Evolutionary conservation across 2,113 vertebrate genomes (phyloP).

Genomic region (Trogon surrucura): DNA sequence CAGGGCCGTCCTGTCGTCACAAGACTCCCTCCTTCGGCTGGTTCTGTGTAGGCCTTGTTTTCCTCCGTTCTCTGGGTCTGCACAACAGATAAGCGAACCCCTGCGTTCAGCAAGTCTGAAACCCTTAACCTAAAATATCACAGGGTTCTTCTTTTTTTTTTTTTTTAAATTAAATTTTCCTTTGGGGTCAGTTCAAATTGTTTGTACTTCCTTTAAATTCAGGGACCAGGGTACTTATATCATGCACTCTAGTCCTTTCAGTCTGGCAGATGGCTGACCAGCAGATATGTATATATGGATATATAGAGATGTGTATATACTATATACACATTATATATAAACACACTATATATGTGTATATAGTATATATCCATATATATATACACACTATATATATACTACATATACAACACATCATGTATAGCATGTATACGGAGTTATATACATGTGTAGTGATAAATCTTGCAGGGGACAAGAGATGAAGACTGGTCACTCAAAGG

Average conservation of each 20-base stretch:
- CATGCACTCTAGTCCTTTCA: neutral
- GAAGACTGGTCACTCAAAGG: neutral
- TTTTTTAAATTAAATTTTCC: neutral
- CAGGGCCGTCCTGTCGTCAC: too few species aligned
- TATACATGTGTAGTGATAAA: neutral
- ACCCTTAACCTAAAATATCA: too few species aligned
- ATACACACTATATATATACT: neutral
- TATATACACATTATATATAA: neutral
- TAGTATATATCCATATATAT: rapidly evolving
- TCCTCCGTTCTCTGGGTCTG: too few species aligned
- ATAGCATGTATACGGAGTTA: neutral
- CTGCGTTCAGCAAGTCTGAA: too few species aligned
- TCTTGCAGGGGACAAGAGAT: neutral
- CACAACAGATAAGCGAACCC: too few species aligned
- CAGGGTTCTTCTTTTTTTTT: neutral
- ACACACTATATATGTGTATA: neutral
- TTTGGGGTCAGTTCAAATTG: neutral
- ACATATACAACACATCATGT: too few species aligned
- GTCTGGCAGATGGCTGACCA: neutral
- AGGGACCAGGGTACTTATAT: neutral
- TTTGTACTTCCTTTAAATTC: neutral
- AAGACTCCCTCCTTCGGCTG: too few species aligned
- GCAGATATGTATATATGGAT: neutral
- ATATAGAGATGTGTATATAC: too few species aligned
- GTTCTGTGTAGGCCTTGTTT: too few species aligned